A percentile compares a stretch with the other conserved stretches of the same genome.
Evolutionary conservation across 1,140 invertebrate genomes (phyloP).

Genomic region (Plodia interpunctella): DNA sequence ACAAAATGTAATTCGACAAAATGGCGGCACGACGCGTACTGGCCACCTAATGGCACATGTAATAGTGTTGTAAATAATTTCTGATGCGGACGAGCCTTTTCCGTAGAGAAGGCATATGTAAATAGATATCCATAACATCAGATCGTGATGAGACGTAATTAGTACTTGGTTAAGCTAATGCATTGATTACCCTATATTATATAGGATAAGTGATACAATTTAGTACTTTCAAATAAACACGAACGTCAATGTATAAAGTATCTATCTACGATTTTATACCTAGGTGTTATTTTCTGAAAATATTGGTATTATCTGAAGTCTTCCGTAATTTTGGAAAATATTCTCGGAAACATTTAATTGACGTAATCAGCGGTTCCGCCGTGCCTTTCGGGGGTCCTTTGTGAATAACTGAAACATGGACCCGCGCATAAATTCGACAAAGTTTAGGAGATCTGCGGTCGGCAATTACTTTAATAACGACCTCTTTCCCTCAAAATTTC

Average conservation of each 20-base stretch:
- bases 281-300: not conserved
- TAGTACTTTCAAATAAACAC: too few species aligned
- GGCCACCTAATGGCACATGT: slow-evolving; percentile 41
- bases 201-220: too few species aligned
- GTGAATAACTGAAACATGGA: not conserved
- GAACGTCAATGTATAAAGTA: too few species aligned
- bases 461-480: not conserved
- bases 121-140: not conserved
- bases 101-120: not conserved
- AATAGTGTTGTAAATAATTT: slow-evolving; percentile 41
- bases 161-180: too few species aligned
- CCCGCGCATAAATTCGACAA: not conserved
- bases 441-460: not conserved
- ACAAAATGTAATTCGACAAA: slow-evolving; percentile 37
- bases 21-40: slow-evolving; percentile 31
- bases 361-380: not conserved
- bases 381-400: not conserved
- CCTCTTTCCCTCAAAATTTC: not conserved
- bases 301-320: not conserved
- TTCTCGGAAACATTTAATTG: not conserved
- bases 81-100: slow-evolving; percentile 12
- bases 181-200: too few species aligned
- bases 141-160: too few species aligned
- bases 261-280: too few species aligned
- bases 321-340: not conserved